Conservation (phyloP, 2,113 vertebrate species). For the Mus spicilegus region DNA sequence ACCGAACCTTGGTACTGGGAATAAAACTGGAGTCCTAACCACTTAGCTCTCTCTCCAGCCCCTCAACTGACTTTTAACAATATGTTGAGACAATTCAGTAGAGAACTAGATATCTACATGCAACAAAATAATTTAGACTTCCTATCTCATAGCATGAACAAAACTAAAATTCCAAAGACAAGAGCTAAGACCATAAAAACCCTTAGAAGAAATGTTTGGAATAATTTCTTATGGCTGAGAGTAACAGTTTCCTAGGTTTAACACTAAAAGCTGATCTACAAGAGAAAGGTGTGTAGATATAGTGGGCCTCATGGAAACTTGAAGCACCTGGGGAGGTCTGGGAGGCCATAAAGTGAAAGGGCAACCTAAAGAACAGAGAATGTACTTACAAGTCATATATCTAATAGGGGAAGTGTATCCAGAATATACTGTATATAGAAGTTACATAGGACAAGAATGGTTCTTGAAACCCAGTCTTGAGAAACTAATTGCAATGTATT, state of each 20-base stretch:
- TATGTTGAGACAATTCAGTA: not conserved
- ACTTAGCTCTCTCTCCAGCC: not conserved
- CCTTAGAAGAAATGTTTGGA: not conserved
- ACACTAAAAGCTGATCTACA: not conserved
- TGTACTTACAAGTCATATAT: not conserved
- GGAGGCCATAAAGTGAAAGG: not conserved
- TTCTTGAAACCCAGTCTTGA: not conserved
- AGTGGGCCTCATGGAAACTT: not conserved
- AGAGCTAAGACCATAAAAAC: not conserved
- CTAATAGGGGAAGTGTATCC: slow-evolving; percentile 1
- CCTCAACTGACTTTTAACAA: not conserved
- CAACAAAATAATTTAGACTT: not conserved
- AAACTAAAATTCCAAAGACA: not conserved
- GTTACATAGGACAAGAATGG: not conserved
- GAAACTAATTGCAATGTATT: slow-evolving; percentile 33
- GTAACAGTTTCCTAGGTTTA: not conserved
- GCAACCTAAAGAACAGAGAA: not conserved
- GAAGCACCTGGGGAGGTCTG: not conserved
- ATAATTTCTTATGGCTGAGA: not conserved
- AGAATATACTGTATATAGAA: not conserved
- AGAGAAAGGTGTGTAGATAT: slow-evolving; percentile 6
- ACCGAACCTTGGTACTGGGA: not conserved
- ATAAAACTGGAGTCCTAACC: not conserved
- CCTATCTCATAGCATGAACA: not conserved
- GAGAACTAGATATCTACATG: not conserved